These are phyloP conservation scores for Dromaius novaehollandiae DNA, from an alignment of 2,113 vertebrate genomes.

Conservation along the genomic window DNA sequence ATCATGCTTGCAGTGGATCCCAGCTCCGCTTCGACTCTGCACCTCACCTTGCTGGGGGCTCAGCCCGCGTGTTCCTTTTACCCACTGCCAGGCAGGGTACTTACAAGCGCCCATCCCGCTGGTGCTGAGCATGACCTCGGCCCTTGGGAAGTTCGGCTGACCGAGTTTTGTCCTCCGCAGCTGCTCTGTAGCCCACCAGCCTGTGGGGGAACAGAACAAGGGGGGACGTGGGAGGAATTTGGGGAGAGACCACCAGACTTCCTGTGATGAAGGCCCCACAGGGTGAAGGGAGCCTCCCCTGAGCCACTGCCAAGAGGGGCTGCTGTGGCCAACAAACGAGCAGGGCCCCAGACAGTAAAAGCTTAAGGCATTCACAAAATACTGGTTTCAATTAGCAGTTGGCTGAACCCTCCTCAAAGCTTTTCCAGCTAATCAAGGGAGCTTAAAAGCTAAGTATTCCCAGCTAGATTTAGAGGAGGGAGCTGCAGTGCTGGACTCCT, in stretches of 20 bases:
- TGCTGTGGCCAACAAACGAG: not conserved
- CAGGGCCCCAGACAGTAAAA: not conserved
- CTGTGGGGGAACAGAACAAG: not conserved
- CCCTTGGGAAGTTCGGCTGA: not conserved
- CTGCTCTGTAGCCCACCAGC: rapidly evolving
- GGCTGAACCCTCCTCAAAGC: not conserved
- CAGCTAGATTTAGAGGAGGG: not conserved
- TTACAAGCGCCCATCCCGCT: not conserved
- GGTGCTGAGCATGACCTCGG: too few species aligned
- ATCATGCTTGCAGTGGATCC: rapidly evolving
- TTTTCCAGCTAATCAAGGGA: not conserved
- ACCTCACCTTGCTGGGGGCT: rapidly evolving
- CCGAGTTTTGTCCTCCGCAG: not conserved
- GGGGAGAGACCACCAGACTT: not conserved
- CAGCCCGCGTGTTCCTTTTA: not conserved
- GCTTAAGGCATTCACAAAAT: not conserved
- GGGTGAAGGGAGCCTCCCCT: not conserved
- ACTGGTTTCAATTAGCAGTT: not conserved
- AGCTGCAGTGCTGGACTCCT: not conserved
- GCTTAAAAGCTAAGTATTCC: not conserved
- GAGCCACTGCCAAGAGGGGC: rapidly evolving
- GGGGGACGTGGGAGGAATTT: not conserved
- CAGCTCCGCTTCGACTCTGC: rapidly evolving
- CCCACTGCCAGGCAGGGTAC: not conserved
- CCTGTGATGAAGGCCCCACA: too few species aligned